Evolutionary conservation across 2,113 vertebrate genomes (phyloP).

Genomic region (Salvator merianae): DNA sequence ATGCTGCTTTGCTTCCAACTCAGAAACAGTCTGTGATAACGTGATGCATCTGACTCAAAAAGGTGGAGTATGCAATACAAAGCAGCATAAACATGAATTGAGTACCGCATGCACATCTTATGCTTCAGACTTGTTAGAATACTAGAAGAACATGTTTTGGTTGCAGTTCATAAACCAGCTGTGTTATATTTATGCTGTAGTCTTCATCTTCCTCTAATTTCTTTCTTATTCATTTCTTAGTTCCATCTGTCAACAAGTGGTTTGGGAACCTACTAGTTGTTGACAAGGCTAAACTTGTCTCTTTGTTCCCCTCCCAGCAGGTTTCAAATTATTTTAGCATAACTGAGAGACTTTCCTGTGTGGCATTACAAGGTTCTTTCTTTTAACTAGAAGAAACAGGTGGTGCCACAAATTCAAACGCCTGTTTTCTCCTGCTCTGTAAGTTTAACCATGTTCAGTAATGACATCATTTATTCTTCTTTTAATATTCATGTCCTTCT

Average conservation of each 20-base stretch:
- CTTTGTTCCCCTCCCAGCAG: constrained; percentile 7
- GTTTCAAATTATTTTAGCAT: constrained; percentile 22
- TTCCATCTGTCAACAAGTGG: constrained; percentile 31
- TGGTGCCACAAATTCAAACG: constrained; percentile 16
- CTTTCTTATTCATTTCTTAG: not conserved
- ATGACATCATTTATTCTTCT: not conserved
- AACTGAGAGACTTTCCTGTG: constrained; percentile 20
- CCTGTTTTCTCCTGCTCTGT: not conserved
- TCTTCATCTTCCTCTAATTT: constrained; percentile 1
- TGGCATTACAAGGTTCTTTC: not conserved
- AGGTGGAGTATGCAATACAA: not conserved
- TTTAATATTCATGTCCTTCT: constrained; percentile 25
- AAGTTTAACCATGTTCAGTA: not conserved
- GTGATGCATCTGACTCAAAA: too few species aligned
- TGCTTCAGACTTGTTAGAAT: not conserved
- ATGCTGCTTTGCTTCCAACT: too few species aligned
- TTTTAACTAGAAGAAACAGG: constrained; percentile 1
- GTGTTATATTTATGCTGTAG: not conserved
- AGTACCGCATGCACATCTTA: not conserved
- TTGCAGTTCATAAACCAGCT: not conserved
- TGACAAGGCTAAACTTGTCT: constrained; percentile 8
- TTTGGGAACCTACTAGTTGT: constrained; percentile 4
- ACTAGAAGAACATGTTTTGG: too few species aligned
- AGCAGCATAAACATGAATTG: not conserved
- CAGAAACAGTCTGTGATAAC: too few species aligned